Evolutionary conservation across 2,113 vertebrate species (phyloP).

Genomic region (Podocnemis expansa): DNA sequence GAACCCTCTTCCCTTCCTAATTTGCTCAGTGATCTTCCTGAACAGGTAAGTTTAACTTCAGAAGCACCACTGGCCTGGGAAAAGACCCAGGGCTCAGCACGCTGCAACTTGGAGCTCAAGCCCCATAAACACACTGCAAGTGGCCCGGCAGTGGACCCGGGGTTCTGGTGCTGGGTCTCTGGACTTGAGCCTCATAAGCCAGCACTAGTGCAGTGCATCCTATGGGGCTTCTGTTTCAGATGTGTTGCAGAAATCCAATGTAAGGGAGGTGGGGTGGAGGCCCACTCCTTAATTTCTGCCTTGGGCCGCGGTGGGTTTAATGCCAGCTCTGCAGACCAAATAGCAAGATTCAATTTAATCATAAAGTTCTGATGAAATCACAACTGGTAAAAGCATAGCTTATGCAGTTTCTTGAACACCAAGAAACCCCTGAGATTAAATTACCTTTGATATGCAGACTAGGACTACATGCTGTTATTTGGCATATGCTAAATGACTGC

Average conservation of each 20-base stretch:
- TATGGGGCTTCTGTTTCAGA: not conserved
- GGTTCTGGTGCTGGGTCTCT: too few relatives aligned
- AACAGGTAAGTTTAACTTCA: not conserved
- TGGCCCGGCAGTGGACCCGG: too few relatives aligned
- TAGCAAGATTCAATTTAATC: constrained; percentile 26
- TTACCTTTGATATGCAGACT: constrained; percentile 25
- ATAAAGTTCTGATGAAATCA: constrained; percentile 19
- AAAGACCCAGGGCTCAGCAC: too few relatives aligned
- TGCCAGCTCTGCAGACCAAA: not conserved
- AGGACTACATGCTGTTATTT: not conserved
- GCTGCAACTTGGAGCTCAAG: too few relatives aligned
- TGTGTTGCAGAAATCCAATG: not conserved
- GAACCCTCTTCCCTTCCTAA: not conserved
- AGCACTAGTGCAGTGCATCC: not conserved
- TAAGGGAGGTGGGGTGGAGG: not conserved
- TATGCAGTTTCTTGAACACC: constrained; percentile 23
- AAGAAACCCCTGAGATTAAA: constrained; percentile 35
- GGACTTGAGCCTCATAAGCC: too few relatives aligned
- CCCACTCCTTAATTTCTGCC: not conserved
- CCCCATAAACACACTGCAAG: too few relatives aligned
- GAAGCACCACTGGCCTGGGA: too few relatives aligned
- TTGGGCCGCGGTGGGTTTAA: not conserved
- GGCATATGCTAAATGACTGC: constrained; percentile 6
- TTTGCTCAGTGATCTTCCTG: not conserved
- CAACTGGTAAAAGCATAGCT: not conserved